phyloP scores from a whole-genome alignment of 2,888 invertebrate species.

The Germaria angustata region DNA sequence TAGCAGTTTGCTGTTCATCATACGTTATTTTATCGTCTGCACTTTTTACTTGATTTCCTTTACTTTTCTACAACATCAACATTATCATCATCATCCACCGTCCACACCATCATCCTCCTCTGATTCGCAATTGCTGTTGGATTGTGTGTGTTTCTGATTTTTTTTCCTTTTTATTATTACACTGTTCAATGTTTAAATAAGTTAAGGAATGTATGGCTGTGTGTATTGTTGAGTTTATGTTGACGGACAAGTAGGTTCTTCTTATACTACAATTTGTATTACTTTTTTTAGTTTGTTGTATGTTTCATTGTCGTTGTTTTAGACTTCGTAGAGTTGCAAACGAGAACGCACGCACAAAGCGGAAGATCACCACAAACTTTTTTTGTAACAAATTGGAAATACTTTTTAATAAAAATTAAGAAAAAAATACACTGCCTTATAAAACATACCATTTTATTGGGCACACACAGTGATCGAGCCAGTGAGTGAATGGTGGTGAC shows the following conservation, averaged over 20 bases:
- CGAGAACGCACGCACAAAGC: slow-evolving; percentile 65
- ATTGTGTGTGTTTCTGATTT: not conserved
- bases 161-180: slow-evolving; percentile 35
- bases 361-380: slow-evolving; percentile 48
- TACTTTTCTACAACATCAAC: slow-evolving; percentile 41
- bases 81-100: slow-evolving; percentile 25
- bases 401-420: slow-evolving; percentile 1
- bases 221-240: slow-evolving; percentile 30
- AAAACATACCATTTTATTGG: not conserved
- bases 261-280: slow-evolving; percentile 42
- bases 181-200: slow-evolving; percentile 47
- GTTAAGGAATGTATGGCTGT: slow-evolving; percentile 40
- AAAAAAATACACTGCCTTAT: not conserved
- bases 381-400: not conserved
- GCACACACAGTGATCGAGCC: not conserved
- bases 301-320: slow-evolving; percentile 58
- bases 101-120: slow-evolving; percentile 49
- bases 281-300: slow-evolving; percentile 43
- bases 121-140: slow-evolving; percentile 39
- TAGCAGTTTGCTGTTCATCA: slow-evolving; percentile 47
- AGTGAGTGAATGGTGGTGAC: slow-evolving; percentile 48
- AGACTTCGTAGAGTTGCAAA: slow-evolving; percentile 65
- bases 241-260: slow-evolving; percentile 65
- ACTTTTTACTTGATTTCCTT: slow-evolving; percentile 57
- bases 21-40: slow-evolving; percentile 58